Base-by-base conservation (phyloP, 1,140 invertebrate genomes). In the Pseudomyrmex pallidus region DNA sequence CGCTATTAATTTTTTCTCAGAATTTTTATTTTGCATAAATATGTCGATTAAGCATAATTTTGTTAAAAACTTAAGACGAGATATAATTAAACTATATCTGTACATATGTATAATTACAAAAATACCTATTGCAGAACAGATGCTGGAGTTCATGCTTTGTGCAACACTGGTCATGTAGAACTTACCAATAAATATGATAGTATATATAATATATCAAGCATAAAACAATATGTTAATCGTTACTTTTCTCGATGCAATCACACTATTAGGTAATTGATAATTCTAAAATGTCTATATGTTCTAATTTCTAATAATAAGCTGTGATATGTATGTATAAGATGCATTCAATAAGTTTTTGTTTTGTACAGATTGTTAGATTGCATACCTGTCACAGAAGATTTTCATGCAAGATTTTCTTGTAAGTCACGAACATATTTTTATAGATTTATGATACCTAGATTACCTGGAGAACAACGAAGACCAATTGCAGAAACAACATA, bases 111-210 rank as follows among this genome's bases (percentile, higher is more conserved):
- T 48, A n/a, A 70, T 46, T 35, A 66, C 46, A n/a, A 67, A 80
- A 73, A 87, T 91, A 20, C 56, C n/a, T 59, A 82, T 90, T 73
- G 89, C 88, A 97, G 96, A 87, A 97, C 97, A 93, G 96, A 97
- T 95, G 92, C 95, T 10, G 96, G 96, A 76, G 96, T 97, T 5
- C 96, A 97, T 93, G 96, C 96, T 1, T 88, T 97, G 13, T 94
- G 95, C 86, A 92, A 95, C 15, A 95, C 95, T 5, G n/a, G 95
- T 95, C 96, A 97, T 86, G 94, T 96, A 80, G 96, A 97, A 83
- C 83, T 97, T 77, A 87, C 94, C 22, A 94, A 93, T 66, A 84
- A 72, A 22, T 93, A 94, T 77, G 85, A 93, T 17, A 62, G 68
- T 7, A 90, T 95, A n/a, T 96, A 95, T 87, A 90, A 95, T 67